These are phyloP conservation scores for Alentia gelatinosa DNA, from an alignment of 2,888 invertebrate species.

Conservation along the genomic window DNA sequence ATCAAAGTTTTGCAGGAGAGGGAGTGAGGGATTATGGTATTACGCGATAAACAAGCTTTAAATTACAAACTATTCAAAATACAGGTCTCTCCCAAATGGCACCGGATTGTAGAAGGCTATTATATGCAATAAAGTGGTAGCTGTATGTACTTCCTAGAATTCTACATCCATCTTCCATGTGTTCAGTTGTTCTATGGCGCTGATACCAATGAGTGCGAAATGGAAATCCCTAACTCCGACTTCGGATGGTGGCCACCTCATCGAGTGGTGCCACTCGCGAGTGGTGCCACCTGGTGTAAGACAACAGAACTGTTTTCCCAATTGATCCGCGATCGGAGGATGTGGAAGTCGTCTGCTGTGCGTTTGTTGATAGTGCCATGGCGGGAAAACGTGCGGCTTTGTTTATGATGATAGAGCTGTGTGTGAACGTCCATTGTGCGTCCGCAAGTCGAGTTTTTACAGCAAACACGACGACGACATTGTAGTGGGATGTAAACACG, in stretches of 20 bases:
- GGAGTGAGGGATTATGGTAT: too few species aligned
- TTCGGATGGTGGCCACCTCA: neutral
- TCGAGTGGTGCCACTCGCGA: neutral
- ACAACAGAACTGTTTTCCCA: neutral
- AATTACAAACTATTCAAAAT: too few species aligned
- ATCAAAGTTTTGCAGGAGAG: too few species aligned
- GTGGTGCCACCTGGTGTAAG: slow-evolving; percentile 40
- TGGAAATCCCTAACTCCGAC: too few species aligned
- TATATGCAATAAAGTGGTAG: too few species aligned
- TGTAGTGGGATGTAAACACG: slow-evolving; percentile 1
- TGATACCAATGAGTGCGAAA: too few species aligned
- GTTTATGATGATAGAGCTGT: slow-evolving; percentile 10
- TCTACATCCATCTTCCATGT: too few species aligned
- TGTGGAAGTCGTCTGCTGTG: neutral
- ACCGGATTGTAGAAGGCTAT: too few species aligned
- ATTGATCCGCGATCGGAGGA: neutral
- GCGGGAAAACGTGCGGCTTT: neutral
- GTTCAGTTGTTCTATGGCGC: too few species aligned
- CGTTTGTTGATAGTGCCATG: neutral
- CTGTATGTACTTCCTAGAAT: too few species aligned
- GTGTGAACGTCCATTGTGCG: neutral
- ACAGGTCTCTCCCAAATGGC: too few species aligned
- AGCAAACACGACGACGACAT: neutral
- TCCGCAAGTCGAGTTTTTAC: slow-evolving; percentile 18
- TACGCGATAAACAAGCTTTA: too few species aligned